phyloP scores from a whole-genome alignment of 2,797 vertebrate genomes.

The Argentina silus region DNA sequence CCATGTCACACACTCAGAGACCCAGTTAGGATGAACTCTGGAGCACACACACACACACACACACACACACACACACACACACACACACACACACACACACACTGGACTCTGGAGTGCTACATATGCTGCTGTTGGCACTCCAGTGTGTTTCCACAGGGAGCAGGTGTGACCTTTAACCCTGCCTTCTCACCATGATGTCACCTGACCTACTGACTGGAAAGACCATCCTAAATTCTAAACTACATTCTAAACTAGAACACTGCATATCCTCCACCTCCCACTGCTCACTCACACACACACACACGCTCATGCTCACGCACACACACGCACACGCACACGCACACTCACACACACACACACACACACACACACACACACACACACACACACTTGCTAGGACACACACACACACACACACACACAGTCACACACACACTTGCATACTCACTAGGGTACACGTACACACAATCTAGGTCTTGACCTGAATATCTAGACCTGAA shows the following conservation, averaged over 20 bases:
- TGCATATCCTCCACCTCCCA: too few species aligned
- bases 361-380: background rate
- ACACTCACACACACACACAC: background rate
- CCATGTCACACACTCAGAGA: too few species aligned
- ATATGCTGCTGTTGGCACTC: slow-evolving; percentile 50
- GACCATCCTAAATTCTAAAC: too few species aligned
- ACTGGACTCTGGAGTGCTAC: slow-evolving; percentile 31
- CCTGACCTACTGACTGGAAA: background rate
- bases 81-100: slow-evolving; percentile 5
- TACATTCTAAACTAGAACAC: too few species aligned
- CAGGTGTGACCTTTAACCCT: slow-evolving; percentile 40
- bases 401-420: background rate
- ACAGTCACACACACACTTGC: too few species aligned
- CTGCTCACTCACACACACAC: background rate
- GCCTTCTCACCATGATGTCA: slow-evolving; percentile 27
- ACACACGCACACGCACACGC: background rate
- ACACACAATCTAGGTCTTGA: background rate
- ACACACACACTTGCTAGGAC: background rate
- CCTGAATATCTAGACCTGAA: background rate
- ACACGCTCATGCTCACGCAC: too few species aligned
- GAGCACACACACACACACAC: too few species aligned
- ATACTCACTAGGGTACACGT: too few species aligned
- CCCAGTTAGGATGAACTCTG: too few species aligned
- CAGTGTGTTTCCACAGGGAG: slow-evolving; percentile 32
- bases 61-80: background rate